phyloP scores from a whole-genome alignment of 2,797 vertebrate species.

The Gymnocypris eckloni region DNA sequence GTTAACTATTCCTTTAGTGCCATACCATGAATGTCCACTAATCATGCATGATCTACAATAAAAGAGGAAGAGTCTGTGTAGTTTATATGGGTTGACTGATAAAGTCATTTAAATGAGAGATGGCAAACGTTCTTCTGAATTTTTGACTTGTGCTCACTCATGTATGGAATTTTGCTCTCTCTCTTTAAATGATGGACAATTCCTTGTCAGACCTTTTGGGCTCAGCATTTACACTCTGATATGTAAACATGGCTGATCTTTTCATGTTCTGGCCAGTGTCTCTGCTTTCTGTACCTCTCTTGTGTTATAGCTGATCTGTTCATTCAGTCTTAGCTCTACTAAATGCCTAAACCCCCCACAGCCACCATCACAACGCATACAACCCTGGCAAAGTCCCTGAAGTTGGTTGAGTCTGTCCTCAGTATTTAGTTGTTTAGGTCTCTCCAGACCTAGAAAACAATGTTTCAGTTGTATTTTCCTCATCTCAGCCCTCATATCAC shows the following conservation, averaged over 20 bases:
- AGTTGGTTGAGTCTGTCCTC: constrained; percentile 27
- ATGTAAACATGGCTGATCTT: constrained; percentile 30
- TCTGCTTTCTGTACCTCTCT: constrained; percentile 52
- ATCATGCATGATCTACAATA: constrained; percentile 50
- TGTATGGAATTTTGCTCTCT: constrained; percentile 53
- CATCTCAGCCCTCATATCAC: constrained; percentile 15
- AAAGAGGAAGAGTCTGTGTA: constrained; percentile 30
- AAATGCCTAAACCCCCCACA: constrained; percentile 44
- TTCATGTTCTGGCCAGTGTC: constrained; percentile 21
- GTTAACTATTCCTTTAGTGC: constrained; percentile 37
- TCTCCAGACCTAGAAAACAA: constrained; percentile 10
- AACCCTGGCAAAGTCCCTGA: neutral
- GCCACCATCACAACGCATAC: neutral
- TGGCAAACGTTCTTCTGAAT: constrained; percentile 49
- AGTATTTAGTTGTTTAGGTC: neutral
- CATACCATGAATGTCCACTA: constrained; percentile 34
- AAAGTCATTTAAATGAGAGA: constrained; percentile 58
- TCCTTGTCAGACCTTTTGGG: constrained; percentile 26
- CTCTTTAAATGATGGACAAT: constrained; percentile 48
- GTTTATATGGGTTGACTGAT: constrained; percentile 55
- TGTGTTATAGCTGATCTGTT: constrained; percentile 70
- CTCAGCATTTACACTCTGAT: constrained; percentile 26
- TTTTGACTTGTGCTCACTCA: neutral
- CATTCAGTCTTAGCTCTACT: constrained; percentile 63
- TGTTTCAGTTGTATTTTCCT: constrained; percentile 18